These are phyloP conservation scores for Drosophila prolongata DNA, from an alignment of 2,888 invertebrate genomes.

Conservation along the genomic window DNA sequence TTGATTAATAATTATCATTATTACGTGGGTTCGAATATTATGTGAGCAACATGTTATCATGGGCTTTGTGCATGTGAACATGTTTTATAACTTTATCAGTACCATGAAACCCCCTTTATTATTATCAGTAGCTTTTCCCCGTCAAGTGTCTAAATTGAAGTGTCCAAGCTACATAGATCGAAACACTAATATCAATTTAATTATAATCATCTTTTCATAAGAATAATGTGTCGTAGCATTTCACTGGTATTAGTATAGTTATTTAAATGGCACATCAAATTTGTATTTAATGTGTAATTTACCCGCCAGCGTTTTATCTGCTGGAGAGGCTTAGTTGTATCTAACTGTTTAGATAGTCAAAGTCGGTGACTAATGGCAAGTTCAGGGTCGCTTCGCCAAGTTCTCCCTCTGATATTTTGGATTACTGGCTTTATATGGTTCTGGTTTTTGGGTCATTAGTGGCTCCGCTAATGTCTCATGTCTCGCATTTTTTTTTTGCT, in stretches of 20 bases:
- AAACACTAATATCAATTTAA: not conserved
- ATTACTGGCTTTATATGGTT: conserved; percentile 21
- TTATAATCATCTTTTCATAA: not conserved
- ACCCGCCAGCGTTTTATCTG: conserved; percentile 24
- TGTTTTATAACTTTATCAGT: conserved; percentile 10
- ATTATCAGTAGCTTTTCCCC: not conserved
- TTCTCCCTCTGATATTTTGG: conserved; percentile 8
- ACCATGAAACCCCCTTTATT: not conserved
- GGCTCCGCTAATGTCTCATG: conserved; percentile 21
- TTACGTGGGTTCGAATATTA: not conserved
- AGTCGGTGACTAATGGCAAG: conserved; percentile 26
- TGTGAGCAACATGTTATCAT: not conserved
- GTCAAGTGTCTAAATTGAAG: not conserved
- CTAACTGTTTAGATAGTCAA: conserved; percentile 21
- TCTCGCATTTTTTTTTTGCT: conserved; percentile 1
- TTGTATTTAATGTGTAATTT: too few relatives aligned
- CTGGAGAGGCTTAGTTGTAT: conserved; percentile 6
- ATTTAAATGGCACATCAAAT: not conserved
- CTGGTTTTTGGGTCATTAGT: conserved; percentile 31
- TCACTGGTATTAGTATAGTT: not conserved
- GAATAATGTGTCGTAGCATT: not conserved
- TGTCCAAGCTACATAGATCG: not conserved
- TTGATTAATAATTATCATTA: not conserved
- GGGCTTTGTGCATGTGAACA: not conserved
- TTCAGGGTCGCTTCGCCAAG: conserved; percentile 20